Conservation (phyloP, 1,140 invertebrate species). For the Bombus soroeensis region DNA sequence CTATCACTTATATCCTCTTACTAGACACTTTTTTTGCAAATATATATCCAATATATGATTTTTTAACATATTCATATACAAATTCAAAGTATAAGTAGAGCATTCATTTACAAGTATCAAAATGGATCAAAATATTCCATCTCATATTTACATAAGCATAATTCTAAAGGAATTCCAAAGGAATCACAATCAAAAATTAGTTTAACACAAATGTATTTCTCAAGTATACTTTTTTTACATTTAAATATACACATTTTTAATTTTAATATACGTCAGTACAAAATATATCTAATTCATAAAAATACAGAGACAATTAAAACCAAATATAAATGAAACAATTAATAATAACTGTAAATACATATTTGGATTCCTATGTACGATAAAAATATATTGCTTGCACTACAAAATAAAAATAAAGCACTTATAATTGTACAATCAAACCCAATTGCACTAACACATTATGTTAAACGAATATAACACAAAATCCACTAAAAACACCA, state of each 20-base stretch:
- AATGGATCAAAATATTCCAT: neutral
- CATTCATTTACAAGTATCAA: neutral
- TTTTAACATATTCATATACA: neutral
- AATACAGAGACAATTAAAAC: neutral
- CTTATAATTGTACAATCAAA: neutral
- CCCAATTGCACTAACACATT: slow-evolving; percentile 17
- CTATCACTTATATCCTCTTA: neutral
- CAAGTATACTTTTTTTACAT: neutral
- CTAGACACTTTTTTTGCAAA: no score
- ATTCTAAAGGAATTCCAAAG: neutral
- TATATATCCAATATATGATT: neutral
- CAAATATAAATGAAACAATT: neutral
- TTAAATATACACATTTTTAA: neutral
- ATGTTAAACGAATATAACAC: neutral
- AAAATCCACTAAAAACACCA: neutral
- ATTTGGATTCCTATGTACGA: neutral
- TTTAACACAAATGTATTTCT: neutral
- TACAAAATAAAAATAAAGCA: slow-evolving; percentile 18
- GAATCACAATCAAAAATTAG: neutral
- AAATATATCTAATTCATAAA: neutral
- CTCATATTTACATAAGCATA: neutral
- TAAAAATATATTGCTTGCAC: neutral
- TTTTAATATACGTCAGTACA: neutral
- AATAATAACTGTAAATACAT: neutral
- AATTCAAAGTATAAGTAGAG: neutral